phyloP scores from a whole-genome alignment of 2,797 vertebrate species.

The Chelidonichthys spinosus region DNA sequence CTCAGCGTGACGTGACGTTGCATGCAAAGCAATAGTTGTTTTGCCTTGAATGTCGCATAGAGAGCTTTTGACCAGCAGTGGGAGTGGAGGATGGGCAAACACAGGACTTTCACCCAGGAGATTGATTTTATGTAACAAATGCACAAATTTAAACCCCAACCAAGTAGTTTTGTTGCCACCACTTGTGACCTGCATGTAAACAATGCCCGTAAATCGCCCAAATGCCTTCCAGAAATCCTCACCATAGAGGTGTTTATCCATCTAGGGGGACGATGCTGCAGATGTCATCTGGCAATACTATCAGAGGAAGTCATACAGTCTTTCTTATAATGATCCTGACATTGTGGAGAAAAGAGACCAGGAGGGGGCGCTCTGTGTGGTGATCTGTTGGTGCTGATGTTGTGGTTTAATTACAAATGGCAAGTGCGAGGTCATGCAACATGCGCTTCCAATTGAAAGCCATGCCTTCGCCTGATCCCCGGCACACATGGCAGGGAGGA shows the following conservation, averaged over 20 bases:
- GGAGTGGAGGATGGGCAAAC: no score
- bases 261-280: neutral
- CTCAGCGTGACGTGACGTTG: neutral
- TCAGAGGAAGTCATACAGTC: neutral
- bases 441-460: slow-evolving; percentile 43
- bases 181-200: neutral
- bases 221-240: neutral
- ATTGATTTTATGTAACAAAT: neutral
- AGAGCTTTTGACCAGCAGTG: no score
- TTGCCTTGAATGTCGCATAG: no score
- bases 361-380: slow-evolving; percentile 42
- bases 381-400: neutral
- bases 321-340: neutral
- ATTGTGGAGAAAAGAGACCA: slow-evolving; percentile 13
- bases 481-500: slow-evolving; percentile 36
- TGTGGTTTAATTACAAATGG: slow-evolving; percentile 40
- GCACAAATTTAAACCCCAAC: neutral
- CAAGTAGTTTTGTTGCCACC: neutral
- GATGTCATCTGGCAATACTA: neutral
- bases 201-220: neutral
- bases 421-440: slow-evolving; percentile 54
- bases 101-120: no score
- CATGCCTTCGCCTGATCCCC: slow-evolving; percentile 25
- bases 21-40: no score
- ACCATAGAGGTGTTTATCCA: neutral